Conservation (phyloP, 2,113 vertebrate species). For the Mastomys coucha region DNA sequence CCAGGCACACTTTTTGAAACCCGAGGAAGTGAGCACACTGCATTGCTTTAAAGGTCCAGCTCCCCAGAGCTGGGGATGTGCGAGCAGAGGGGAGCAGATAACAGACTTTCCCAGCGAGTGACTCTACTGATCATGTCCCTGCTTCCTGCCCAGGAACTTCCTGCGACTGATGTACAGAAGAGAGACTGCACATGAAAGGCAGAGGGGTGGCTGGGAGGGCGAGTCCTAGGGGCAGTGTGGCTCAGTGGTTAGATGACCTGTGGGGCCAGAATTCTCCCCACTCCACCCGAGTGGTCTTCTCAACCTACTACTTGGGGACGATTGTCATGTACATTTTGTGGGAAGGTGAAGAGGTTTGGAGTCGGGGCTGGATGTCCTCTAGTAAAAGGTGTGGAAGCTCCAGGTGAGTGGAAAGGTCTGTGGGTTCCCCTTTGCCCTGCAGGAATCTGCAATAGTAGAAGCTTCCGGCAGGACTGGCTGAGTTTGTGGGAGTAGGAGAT, state of each 20-base stretch:
- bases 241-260: not conserved
- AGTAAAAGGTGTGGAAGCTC: not conserved
- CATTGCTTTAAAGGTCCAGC: not conserved
- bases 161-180: not conserved
- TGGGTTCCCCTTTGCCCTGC: not conserved
- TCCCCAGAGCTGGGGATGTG: not conserved
- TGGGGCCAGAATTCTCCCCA: too few relatives aligned
- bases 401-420: not conserved
- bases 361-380: not conserved
- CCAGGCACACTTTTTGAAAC: slow-evolving; percentile 42
- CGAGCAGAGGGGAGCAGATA: not conserved
- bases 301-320: not conserved
- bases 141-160: not conserved
- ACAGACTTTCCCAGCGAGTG: not conserved
- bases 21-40: not conserved
- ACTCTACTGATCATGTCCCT: not conserved
- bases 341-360: not conserved
- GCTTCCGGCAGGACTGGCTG: not conserved
- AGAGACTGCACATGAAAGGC: not conserved
- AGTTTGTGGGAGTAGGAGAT: not conserved
- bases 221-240: not conserved
- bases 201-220: not conserved
- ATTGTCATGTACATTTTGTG: not conserved
- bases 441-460: too few relatives aligned
- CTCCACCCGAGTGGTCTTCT: not conserved